Evolutionary conservation across 2,888 invertebrate species (phyloP).

Genomic region (Salpingus planirostris): DNA sequence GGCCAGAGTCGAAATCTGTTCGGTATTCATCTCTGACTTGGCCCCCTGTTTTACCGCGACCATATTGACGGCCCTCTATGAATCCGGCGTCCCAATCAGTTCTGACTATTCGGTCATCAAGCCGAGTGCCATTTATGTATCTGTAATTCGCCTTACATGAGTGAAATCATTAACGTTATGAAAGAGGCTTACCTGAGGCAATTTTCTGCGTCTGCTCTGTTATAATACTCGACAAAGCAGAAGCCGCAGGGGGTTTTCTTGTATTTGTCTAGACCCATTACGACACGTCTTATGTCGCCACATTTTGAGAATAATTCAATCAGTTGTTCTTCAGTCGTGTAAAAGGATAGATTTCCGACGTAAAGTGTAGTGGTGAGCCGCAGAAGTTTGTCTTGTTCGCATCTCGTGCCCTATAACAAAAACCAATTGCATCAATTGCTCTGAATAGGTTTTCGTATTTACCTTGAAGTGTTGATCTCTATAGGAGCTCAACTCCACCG

Average conservation of each 20-base stretch:
- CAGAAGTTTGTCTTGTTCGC: conserved; percentile 76
- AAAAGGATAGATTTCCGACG: conserved; percentile 96
- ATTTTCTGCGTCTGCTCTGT: conserved; percentile 63
- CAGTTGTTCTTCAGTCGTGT: conserved; percentile 97
- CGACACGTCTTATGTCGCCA: conserved; percentile 87
- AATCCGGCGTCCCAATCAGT: conserved; percentile 99
- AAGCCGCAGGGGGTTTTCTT: conserved; percentile 99
- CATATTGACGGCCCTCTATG: conserved; percentile 95
- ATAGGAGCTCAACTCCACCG: conserved; percentile 12
- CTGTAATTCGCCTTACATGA: conserved; percentile 37
- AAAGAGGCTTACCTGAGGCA: conserved; percentile 56
- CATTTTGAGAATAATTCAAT: conserved; percentile 93
- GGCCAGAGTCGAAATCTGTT: conserved; percentile 91
- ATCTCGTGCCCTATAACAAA: conserved; percentile 65
- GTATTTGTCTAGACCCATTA: conserved; percentile 97
- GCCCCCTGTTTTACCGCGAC: conserved; percentile 95
- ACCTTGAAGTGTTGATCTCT: conserved; percentile 14
- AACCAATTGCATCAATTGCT: background rate
- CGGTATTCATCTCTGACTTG: conserved; percentile 98
- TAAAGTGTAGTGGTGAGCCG: conserved; percentile 77
- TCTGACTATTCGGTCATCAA: conserved; percentile 94
- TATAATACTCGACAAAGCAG: conserved; percentile 95
- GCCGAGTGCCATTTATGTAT: conserved; percentile 89
- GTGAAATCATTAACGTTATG: background rate
- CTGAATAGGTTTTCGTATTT: conserved; percentile 1